A percentile compares a stretch with the other conserved stretches of the same genome.
Evolutionary conservation across 2,113 vertebrate species (phyloP).

Genomic region (Pontoporia blainvillei): DNA sequence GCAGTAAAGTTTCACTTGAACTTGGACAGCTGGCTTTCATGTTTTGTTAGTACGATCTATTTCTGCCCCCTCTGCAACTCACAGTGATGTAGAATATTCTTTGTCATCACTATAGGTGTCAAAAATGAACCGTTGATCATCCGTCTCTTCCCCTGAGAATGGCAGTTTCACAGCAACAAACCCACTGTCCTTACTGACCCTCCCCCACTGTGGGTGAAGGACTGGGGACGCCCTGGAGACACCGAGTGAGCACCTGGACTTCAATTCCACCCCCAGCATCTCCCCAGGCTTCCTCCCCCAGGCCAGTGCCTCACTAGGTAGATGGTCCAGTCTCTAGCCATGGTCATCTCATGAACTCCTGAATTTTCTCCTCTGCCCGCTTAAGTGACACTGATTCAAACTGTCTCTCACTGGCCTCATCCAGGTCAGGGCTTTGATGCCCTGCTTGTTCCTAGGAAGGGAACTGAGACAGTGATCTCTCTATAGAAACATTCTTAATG

Average conservation of each 20-base stretch:
- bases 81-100: background rate
- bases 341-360: background rate
- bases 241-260: rapidly evolving
- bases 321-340: rapidly evolving
- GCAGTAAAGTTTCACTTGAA: background rate
- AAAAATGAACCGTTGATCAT: background rate
- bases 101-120: background rate
- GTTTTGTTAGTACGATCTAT: background rate
- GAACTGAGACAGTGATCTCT: background rate
- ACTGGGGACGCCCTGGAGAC: background rate
- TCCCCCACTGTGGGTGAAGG: too few species aligned
- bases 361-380: background rate
- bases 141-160: background rate
- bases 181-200: rapidly evolving
- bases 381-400: background rate
- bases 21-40: background rate
- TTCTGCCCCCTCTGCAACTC: background rate
- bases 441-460: background rate
- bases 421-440: background rate
- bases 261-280: rapidly evolving
- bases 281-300: background rate
- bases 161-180: background rate
- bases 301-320: background rate
- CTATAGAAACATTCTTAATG: background rate
- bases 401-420: background rate